Evolutionary conservation across 2,113 vertebrate genomes (phyloP).

Genomic region (Hiodon alosoides): DNA sequence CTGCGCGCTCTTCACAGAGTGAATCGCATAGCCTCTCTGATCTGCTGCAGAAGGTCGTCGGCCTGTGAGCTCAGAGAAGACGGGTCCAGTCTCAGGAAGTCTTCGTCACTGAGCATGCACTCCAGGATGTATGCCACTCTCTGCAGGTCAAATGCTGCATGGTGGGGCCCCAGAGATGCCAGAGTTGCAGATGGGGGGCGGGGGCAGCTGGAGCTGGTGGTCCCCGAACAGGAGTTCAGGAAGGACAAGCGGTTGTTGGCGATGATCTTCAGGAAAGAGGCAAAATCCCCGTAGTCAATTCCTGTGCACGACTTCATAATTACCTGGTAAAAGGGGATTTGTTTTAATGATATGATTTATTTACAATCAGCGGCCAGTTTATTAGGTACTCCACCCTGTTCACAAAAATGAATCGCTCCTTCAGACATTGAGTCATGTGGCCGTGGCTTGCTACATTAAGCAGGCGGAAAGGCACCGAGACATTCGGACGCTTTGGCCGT

Average conservation of each 20-base stretch:
- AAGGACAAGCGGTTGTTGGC: constrained; percentile 74
- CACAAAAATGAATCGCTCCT: too few species aligned
- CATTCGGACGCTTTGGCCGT: too few species aligned
- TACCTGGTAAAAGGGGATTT: constrained; percentile 56
- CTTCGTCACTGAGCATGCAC: constrained; percentile 72
- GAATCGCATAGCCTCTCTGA: constrained; percentile 64
- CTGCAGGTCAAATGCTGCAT: constrained; percentile 80
- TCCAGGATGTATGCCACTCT: constrained; percentile 72
- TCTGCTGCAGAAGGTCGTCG: constrained; percentile 66
- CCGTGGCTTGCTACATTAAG: too few species aligned
- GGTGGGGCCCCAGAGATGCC: constrained; percentile 67
- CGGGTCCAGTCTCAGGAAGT: constrained; percentile 74
- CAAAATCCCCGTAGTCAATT: constrained; percentile 87
- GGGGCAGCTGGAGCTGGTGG: constrained; percentile 41
- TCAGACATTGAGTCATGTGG: too few species aligned
- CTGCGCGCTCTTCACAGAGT: constrained; percentile 43
- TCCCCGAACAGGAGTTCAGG: constrained; percentile 55
- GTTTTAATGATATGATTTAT: neutral
- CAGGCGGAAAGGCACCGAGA: too few species aligned
- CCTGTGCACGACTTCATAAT: constrained; percentile 93
- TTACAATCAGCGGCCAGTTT: neutral
- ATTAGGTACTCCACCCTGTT: too few species aligned
- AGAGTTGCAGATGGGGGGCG: constrained; percentile 46
- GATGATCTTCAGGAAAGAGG: constrained; percentile 80
- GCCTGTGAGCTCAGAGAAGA: constrained; percentile 55